A percentile compares a stretch with the other conserved stretches of the same genome.
These are phyloP conservation scores for Colinus virginianus DNA, from an alignment of 2,113 vertebrate species.

Conservation along the genomic window DNA sequence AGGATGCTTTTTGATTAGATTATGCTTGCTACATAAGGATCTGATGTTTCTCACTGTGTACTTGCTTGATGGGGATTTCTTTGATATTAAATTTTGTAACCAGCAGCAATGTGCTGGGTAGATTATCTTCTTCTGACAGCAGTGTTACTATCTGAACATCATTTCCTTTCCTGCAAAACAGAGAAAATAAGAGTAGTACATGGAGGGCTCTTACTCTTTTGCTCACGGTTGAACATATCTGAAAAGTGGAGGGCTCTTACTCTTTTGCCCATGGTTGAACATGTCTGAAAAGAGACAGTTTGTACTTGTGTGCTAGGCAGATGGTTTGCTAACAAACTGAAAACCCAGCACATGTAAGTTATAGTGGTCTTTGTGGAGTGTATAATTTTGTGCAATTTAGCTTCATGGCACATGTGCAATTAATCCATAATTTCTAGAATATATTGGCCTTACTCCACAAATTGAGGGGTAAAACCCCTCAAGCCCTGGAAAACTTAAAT, in stretches of 20 bases:
- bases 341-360: rapidly evolving
- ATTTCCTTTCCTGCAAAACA: background rate
- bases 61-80: background rate
- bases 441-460: background rate
- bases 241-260: background rate
- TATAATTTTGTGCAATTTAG: background rate
- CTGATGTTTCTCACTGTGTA: background rate
- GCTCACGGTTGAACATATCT: no score
- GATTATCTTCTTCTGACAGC: background rate
- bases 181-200: background rate
- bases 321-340: background rate
- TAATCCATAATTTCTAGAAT: background rate
- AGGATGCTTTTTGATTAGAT: background rate
- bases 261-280: background rate
- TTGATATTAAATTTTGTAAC: background rate
- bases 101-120: background rate
- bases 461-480: background rate
- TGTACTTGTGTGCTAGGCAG: background rate
- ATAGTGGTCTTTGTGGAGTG: background rate
- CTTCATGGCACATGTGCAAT: background rate
- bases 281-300: background rate
- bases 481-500: background rate
- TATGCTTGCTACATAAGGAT: background rate
- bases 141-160: background rate
- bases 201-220: background rate